Evolutionary conservation across 2,797 vertebrate species (phyloP).

Genomic region (Tapirus indicus): DNA sequence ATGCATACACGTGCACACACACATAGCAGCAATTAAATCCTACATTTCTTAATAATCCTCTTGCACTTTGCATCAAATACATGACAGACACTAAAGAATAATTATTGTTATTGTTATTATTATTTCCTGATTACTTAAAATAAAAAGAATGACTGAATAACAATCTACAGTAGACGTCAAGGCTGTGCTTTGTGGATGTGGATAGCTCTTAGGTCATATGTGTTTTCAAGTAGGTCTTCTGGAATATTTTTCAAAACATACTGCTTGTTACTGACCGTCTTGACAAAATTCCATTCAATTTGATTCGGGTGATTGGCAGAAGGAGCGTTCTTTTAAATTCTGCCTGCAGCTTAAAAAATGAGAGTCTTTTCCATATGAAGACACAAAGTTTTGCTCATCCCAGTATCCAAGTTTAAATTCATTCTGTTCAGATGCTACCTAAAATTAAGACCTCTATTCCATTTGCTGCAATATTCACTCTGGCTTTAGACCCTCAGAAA

Average conservation of each 20-base stretch:
- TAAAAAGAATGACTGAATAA: background rate
- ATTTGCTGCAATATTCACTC: constrained; percentile 64
- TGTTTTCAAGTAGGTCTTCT: background rate
- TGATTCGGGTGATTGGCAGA: background rate
- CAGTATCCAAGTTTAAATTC: constrained; percentile 27
- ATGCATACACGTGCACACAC: background rate
- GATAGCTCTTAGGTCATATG: background rate
- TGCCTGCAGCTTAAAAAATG: background rate
- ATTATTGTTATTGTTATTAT: background rate
- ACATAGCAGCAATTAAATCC: background rate
- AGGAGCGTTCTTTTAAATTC: background rate
- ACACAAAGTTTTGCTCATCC: constrained; percentile 29
- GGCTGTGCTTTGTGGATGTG: background rate
- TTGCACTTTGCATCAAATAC: background rate
- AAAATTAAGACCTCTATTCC: constrained; percentile 28
- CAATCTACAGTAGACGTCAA: background rate
- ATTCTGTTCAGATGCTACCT: background rate
- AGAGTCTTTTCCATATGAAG: background rate
- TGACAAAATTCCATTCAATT: constrained; percentile 7
- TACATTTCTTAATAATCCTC: background rate
- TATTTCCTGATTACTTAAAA: background rate
- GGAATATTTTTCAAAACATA: background rate
- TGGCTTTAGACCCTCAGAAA: constrained; percentile 64
- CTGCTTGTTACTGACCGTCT: background rate
- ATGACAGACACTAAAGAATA: background rate